A percentile compares a stretch with the other conserved stretches of the same genome.
phyloP scores from a whole-genome alignment of 2,888 invertebrate genomes.

The Mesorhabditis spiculigera region DNA sequence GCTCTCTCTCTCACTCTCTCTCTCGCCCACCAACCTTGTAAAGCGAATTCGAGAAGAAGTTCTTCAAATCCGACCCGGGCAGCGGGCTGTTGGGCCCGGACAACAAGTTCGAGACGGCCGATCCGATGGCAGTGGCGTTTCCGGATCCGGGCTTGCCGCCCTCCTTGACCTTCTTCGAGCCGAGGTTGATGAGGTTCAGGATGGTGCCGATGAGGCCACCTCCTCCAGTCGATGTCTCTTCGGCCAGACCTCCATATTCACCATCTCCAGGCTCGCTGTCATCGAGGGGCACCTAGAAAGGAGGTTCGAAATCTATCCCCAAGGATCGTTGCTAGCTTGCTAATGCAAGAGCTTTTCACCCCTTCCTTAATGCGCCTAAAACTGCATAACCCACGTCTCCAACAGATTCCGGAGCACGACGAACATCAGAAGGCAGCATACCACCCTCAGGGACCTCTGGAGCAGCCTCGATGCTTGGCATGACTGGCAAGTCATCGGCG shows the following conservation, averaged over 20 bases:
- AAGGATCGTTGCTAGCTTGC: no score
- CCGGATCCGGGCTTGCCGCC: slow-evolving; percentile 21
- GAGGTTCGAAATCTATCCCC: background rate
- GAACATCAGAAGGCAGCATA: slow-evolving; percentile 44
- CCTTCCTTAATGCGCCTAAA: no score
- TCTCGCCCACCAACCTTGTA: slow-evolving; percentile 42
- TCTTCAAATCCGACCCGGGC: slow-evolving; percentile 36
- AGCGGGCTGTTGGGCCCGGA: slow-evolving; percentile 53
- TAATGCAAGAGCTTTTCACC: no score
- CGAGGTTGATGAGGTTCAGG: slow-evolving; percentile 50
- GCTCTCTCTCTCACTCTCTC: background rate
- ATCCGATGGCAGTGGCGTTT: slow-evolving; percentile 33
- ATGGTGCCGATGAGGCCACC: slow-evolving; percentile 56
- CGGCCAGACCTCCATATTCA: slow-evolving; percentile 52
- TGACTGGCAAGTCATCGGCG: slow-evolving; percentile 15
- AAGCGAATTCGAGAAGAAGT: slow-evolving; percentile 54
- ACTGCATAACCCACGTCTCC: slow-evolving; percentile 32
- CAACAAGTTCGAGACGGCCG: slow-evolving; percentile 47
- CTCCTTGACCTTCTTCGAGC: slow-evolving; percentile 42
- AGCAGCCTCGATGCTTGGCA: slow-evolving; percentile 32
- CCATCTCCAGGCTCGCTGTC: slow-evolving; percentile 22
- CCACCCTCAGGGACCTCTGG: slow-evolving; percentile 55
- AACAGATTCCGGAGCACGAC: slow-evolving; percentile 49
- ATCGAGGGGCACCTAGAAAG: slow-evolving; percentile 19
- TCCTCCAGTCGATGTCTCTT: slow-evolving; percentile 45